Conservation (phyloP, 2,888 invertebrate genomes). For the Oxycera nigricornis region DNA sequence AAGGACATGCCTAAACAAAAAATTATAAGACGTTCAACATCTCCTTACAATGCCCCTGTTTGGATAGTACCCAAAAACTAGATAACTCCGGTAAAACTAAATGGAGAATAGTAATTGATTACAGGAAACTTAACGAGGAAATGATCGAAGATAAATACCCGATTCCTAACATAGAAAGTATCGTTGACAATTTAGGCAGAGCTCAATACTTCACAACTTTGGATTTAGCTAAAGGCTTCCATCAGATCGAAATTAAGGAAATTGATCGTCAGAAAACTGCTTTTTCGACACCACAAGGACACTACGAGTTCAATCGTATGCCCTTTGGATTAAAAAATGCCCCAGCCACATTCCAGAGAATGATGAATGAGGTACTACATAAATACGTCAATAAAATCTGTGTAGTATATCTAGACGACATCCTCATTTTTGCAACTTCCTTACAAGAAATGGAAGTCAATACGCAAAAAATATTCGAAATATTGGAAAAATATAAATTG, state of each 20-base stretch:
- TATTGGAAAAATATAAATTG: no score
- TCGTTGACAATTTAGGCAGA: slow-evolving; percentile 45
- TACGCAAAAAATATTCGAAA: no score
- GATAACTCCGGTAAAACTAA: slow-evolving; percentile 6
- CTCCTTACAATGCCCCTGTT: slow-evolving; percentile 13
- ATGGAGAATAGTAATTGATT: slow-evolving; percentile 28
- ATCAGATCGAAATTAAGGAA: slow-evolving; percentile 41
- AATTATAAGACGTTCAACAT: neutral
- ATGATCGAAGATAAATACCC: slow-evolving; percentile 30
- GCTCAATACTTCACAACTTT: slow-evolving; percentile 20
- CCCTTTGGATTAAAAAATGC: no score
- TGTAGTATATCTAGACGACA: no score
- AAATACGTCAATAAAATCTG: no score
- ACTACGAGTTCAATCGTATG: no score
- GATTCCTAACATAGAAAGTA: slow-evolving; percentile 23
- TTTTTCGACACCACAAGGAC: no score
- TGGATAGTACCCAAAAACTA: slow-evolving; percentile 16
- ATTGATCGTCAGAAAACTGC: slow-evolving; percentile 50
- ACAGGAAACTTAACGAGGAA: slow-evolving; percentile 8
- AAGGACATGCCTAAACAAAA: slow-evolving; percentile 6
- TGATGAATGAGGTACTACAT: no score
- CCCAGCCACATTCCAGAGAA: no score
- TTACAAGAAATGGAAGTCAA: no score
- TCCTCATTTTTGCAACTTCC: no score
- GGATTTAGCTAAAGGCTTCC: slow-evolving; percentile 34